These are phyloP conservation scores for Siniperca scherzeri DNA, from an alignment of 2,797 vertebrate genomes.

Conservation along the genomic window DNA sequence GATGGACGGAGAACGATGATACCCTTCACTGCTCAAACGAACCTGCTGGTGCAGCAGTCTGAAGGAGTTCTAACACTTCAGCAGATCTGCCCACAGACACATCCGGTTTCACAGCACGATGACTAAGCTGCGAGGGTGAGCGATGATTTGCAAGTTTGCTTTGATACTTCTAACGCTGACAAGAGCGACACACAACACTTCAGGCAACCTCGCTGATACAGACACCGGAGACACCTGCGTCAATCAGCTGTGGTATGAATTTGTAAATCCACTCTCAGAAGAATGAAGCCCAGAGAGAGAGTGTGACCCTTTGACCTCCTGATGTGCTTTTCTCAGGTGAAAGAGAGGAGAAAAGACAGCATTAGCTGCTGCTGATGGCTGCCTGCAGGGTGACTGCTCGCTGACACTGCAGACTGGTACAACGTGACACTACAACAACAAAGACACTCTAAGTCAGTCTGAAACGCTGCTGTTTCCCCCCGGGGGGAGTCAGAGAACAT, in stretches of 20 bases:
- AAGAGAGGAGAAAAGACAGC: conserved; percentile 37
- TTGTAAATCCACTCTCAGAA: conserved; percentile 17
- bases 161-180: conserved; percentile 21
- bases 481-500: conserved; percentile 22
- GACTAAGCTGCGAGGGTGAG: conserved; percentile 49
- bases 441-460: conserved; percentile 59
- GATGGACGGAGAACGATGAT: conserved; percentile 14
- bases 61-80: conserved; percentile 50
- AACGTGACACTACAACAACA: conserved; percentile 70
- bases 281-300: conserved; percentile 16
- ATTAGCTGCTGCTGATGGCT: conserved; percentile 54
- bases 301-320: conserved; percentile 45
- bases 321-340: conserved; percentile 63
- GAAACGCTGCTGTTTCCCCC: conserved; percentile 30
- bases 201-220: background rate
- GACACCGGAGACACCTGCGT: conserved; percentile 1
- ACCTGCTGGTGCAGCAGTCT: conserved; percentile 43
- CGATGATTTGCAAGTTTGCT: conserved; percentile 47
- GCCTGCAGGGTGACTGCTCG: conserved; percentile 49
- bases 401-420: conserved; percentile 71
- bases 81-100: conserved; percentile 51
- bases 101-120: conserved; percentile 51
- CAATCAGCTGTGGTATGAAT: background rate
- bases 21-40: conserved; percentile 12
- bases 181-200: conserved; percentile 11